phyloP scores from a whole-genome alignment of 2,888 invertebrate species.

The Tetrapedia diversipes region DNA sequence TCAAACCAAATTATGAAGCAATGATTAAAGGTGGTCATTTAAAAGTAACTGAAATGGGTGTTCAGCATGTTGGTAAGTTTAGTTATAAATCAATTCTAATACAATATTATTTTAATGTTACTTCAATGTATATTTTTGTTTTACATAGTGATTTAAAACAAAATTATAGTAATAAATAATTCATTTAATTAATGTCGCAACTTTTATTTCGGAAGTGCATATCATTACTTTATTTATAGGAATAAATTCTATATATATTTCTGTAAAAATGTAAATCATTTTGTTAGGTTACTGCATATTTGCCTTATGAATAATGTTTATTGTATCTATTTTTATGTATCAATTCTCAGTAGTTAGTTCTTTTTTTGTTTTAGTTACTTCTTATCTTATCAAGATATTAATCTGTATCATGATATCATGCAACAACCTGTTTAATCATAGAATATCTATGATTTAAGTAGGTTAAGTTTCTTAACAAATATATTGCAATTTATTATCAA shows the following conservation, averaged over 20 bases:
- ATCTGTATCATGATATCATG: conserved; percentile 58
- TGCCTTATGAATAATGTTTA: conserved; percentile 1
- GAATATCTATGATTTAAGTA: conserved; percentile 56
- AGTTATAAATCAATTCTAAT: not conserved
- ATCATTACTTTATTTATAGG: not conserved
- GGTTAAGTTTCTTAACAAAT: conserved; percentile 40
- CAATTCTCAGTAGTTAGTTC: conserved; percentile 4
- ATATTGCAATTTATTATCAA: conserved; percentile 17
- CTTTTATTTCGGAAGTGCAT: not conserved
- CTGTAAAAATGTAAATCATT: no score
- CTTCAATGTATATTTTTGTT: not conserved
- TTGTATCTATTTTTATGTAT: conserved; percentile 17
- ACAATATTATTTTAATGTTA: conserved; percentile 1
- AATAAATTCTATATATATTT: no score
- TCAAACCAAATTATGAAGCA: conserved; percentile 94
- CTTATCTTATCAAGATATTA: conserved; percentile 73
- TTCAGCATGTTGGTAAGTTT: conserved; percentile 88
- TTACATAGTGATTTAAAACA: not conserved
- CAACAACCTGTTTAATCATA: conserved; percentile 52
- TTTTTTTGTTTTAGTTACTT: conserved; percentile 43
- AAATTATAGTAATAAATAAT: not conserved
- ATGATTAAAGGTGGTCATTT: conserved; percentile 93
- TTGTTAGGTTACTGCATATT: not conserved
- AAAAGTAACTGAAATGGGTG: conserved; percentile 93
- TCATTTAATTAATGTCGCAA: not conserved